Evolutionary conservation across 1,140 invertebrate genomes (phyloP), one percentile per base, ranked within the genome.

Genomic region (Microplitis demolitor): DNA sequence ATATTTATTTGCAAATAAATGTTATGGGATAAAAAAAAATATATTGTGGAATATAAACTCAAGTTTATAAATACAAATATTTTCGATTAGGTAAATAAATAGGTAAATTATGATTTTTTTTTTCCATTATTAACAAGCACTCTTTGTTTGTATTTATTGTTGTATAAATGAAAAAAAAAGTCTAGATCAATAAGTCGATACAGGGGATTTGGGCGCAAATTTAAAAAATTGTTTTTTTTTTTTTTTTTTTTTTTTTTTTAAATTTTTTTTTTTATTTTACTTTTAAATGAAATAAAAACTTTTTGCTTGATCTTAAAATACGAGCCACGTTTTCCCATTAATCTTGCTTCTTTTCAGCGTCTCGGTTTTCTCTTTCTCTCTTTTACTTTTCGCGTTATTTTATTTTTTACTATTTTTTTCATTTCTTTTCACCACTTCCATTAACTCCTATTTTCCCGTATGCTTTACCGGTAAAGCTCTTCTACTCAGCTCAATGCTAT

Each of bases 401-500:
- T 35, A 64, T 45, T 70, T 45, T 14, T 67, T 62, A 24, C 16
- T 63, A 33, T 63, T 73, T 69, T 73, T 72, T 50, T 50, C 34
- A 5, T 39, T 62, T 74, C 72, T 74, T 76, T 77, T 77, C 24
- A 61, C 56, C 77, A 74, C 73, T 78, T 80, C 78, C 78, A 80
- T 80, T 80, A 80, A 79, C 78, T 80, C 74, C 75, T 79, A 80
- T 79, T 80, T 80, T 77, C 69, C 74, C 73, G 71, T 68, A 74
- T 74, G 78, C 71, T 73, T 74, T 69, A 64, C 66, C 71, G 64
- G 45, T 13, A 63, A 60, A 50, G 34, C 53, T 60, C 33, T 60
- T 34, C 34, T 33, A 39, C 39, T 64, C 54, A 58, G 37, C 60
- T 24, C 69, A 58, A 39, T 69, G 60, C 69, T 63, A 72, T 73